Base-by-base conservation (phyloP, 2,113 vertebrate genomes). In the Rhineura floridana region DNA sequence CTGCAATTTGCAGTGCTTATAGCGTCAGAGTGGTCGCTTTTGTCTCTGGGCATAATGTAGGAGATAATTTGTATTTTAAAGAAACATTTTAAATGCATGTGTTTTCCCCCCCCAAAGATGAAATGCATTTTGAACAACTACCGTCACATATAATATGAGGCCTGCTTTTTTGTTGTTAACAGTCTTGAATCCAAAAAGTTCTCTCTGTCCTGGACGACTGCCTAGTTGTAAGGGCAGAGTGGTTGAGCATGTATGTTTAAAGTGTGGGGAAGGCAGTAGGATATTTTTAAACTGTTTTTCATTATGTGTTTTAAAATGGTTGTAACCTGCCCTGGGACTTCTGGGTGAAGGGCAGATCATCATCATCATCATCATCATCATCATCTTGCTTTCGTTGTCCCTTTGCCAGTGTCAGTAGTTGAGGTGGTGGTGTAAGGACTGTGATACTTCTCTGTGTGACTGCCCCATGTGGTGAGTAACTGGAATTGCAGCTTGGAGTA, bases 51-150 rank as follows among this genome's bases (percentile, higher is more conserved):
- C 90, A 84, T 92, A 91, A 94, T n/a, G 13, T 17, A 90, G 91
- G 92, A 90, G 90, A 88, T 52, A 91, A 94, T 94, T 92, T 88
- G 90, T 91, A 78, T 88, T 96, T 95, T 91, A 81, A 39, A 93
- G 88, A 87, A 93, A 91, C 89, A 87, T 94, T 93, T 94, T 84
- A 89, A 91, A 91, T 93, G 90, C 50, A 91, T 85, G 87, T 92
- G 73, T 39, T 91, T 83, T 48, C 48, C n/a, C 21, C 11, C 44
- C 93, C 90, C 90, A 94, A 90, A 92, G 88, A 55, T 88, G 88
- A 94, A 93, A 95, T 90, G 55, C 90, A 84, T 93, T 94, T 94
- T 91, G 92, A 92, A 87, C 52, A 87, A 77, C 90, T 84, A 78
- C 84, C 91, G 93, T 93, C 89, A 87, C 81, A 91, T 84, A 82